A percentile compares a stretch with the other conserved stretches of the same genome.
These are phyloP conservation scores for Microvelia longipes DNA, from an alignment of 1,140 invertebrate species.

Conservation along the genomic window DNA sequence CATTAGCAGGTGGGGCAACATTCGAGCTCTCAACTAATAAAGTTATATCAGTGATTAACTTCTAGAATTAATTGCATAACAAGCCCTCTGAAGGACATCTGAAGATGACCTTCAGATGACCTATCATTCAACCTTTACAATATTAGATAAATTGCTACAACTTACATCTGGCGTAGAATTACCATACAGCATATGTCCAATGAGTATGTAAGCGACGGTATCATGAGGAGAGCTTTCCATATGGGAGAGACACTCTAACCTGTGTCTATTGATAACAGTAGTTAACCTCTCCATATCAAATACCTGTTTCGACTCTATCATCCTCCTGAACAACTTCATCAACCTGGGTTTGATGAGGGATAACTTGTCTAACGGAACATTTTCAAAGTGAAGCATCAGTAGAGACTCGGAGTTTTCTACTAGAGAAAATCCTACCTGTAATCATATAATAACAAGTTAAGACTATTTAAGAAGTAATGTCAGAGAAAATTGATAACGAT, in stretches of 20 bases:
- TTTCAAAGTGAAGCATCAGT: conserved; percentile 55
- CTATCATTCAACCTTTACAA: no score
- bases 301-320: conserved; percentile 31
- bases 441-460: conserved; percentile 7
- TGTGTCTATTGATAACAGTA: conserved; percentile 52
- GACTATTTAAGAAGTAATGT: no score
- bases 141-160: no score
- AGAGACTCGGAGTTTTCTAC: conserved; percentile 54
- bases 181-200: conserved; percentile 71
- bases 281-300: conserved; percentile 62
- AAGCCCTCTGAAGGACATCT: no score
- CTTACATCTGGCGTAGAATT: conserved; percentile 55
- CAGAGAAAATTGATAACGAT: no score
- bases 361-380: conserved; percentile 56
- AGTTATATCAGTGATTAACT: no score
- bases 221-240: conserved; percentile 63
- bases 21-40: no score
- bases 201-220: conserved; percentile 52
- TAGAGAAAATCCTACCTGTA: conserved; percentile 47
- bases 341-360: conserved; percentile 43
- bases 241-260: conserved; percentile 51
- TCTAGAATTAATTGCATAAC: no score
- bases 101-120: no score
- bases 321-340: conserved; percentile 36
- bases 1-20: no score